Percentiles rank a stretch among this genome's conserved stretches.
phyloP scores from a whole-genome alignment of 2,113 vertebrate genomes.

The Saccopteryx leptura region DNA sequence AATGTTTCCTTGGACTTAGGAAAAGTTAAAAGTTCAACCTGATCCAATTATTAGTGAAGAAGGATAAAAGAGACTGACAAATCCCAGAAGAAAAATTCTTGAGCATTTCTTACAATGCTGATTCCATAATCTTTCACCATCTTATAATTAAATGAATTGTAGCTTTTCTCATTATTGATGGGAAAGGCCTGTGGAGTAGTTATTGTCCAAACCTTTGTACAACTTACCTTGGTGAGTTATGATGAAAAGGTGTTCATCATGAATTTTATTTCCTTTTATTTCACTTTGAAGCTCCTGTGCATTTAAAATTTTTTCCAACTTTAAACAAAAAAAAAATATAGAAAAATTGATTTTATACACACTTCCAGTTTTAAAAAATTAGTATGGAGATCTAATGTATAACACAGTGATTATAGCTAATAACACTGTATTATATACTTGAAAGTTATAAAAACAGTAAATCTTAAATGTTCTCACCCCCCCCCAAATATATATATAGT shows the following conservation, averaged over 20 bases:
- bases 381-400: neutral
- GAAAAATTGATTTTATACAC: constrained; percentile 33
- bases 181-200: neutral
- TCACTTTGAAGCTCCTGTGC: constrained; percentile 97
- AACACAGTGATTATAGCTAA: neutral
- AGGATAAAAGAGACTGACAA: neutral
- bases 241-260: constrained; percentile 98
- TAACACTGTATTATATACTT: neutral
- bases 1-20: neutral
- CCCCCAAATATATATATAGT: neutral
- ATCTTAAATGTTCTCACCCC: neutral
- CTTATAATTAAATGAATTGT: neutral
- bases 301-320: constrained; percentile 95
- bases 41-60: neutral
- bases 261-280: constrained; percentile 95
- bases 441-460: neutral
- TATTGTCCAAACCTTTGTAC: neutral
- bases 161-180: neutral
- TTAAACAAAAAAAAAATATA: constrained; percentile 84
- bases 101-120: neutral
- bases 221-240: constrained; percentile 98
- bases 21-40: neutral
- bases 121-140: neutral
- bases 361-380: neutral
- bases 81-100: neutral